Evolutionary conservation across 2,888 invertebrate genomes (phyloP).

Genomic region (Chrysopilus asiliformis): DNA sequence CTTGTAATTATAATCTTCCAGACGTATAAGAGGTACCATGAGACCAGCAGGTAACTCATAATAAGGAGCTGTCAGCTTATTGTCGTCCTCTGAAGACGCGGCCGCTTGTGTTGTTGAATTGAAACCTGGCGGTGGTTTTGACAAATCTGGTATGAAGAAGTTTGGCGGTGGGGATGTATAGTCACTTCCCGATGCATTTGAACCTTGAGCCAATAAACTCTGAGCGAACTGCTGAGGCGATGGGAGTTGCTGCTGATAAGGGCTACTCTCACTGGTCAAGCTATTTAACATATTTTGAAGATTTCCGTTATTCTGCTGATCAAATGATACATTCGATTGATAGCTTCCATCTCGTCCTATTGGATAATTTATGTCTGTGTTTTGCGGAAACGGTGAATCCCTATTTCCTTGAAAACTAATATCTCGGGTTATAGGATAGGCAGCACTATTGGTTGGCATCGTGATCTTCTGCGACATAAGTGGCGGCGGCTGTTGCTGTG

Average conservation of each 20-base stretch:
- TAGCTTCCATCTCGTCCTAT: no score
- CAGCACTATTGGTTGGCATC: constrained; percentile 23
- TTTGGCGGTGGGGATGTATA: constrained; percentile 36
- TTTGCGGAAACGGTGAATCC: constrained; percentile 14
- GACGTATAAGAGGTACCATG: constrained; percentile 91
- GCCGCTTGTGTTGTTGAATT: constrained; percentile 19
- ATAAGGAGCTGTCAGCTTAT: constrained; percentile 86
- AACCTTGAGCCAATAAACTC: constrained; percentile 7
- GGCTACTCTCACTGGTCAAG: no score
- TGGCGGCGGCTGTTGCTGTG: constrained; percentile 23
- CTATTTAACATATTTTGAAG: no score
- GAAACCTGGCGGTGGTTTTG: constrained; percentile 78
- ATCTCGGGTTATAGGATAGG: constrained; percentile 4
- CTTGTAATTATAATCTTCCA: constrained; percentile 82
- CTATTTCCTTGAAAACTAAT: constrained; percentile 26
- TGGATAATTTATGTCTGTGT: no score
- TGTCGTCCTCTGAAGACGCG: constrained; percentile 43
- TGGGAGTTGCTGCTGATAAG: constrained; percentile 24
- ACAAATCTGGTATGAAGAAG: constrained; percentile 62
- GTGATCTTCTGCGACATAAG: constrained; percentile 35
- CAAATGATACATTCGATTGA: constrained; percentile 38
- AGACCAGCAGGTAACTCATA: constrained; percentile 95
- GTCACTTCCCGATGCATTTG: constrained; percentile 10
- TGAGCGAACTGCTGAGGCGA: constrained; percentile 18
- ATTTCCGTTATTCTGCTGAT: constrained; percentile 27